phyloP scores from a whole-genome alignment of 2,888 invertebrate genomes.

The Itoplectis maculator region DNA sequence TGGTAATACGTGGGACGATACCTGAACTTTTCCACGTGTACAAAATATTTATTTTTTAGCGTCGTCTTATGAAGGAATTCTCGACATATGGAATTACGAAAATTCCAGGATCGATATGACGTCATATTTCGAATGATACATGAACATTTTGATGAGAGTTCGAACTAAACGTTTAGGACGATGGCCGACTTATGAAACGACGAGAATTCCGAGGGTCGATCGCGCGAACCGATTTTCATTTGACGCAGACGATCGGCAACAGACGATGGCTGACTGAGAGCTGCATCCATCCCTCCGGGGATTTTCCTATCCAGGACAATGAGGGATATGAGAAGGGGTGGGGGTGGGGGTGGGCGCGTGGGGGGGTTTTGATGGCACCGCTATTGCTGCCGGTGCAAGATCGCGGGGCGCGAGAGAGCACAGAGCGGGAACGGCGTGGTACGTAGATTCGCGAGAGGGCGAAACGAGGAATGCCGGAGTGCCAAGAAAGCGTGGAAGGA shows the following conservation, averaged over 20 bases:
- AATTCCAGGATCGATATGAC: too few species aligned
- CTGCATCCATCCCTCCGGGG: slow-evolving; percentile 16
- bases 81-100: too few species aligned
- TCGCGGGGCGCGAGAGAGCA: neutral
- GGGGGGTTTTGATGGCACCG: neutral
- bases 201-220: slow-evolving; percentile 11
- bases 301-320: slow-evolving; percentile 41
- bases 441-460: slow-evolving; percentile 21
- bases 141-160: neutral
- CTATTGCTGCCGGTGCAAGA: neutral
- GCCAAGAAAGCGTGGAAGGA: slow-evolving; percentile 12
- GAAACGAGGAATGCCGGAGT: slow-evolving; percentile 21
- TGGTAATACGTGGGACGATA: too few species aligned
- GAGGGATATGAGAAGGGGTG: slow-evolving; percentile 7
- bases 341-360: neutral
- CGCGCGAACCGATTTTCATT: slow-evolving; percentile 26
- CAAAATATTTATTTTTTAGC: too few species aligned
- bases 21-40: too few species aligned
- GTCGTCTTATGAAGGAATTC: too few species aligned
- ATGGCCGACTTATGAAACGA: neutral
- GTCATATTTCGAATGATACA: too few species aligned
- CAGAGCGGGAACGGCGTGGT: neutral
- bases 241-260: neutral
- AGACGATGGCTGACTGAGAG: slow-evolving; percentile 3
- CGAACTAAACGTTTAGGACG: neutral